These are phyloP conservation scores for Zaprionus gabonicus DNA, from an alignment of 1,140 invertebrate species.

Conservation along the genomic window DNA sequence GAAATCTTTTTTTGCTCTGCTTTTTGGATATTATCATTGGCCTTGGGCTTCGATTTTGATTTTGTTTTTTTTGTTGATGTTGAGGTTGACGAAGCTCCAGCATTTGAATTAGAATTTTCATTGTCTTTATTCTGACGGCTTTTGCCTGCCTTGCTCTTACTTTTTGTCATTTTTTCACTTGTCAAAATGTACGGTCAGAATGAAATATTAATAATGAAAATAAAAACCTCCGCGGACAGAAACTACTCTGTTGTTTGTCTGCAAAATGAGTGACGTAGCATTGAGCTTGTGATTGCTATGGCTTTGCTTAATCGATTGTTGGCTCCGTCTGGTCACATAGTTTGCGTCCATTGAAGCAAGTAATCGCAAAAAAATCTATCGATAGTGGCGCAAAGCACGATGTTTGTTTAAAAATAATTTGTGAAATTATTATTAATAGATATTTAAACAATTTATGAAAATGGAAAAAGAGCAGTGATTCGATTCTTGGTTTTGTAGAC, in stretches of 20 bases:
- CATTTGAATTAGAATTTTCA: background rate
- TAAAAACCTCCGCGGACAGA: background rate
- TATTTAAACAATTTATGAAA: too few relatives aligned
- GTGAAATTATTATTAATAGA: background rate
- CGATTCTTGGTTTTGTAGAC: too few relatives aligned
- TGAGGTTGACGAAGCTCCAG: background rate
- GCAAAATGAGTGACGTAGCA: slow-evolving; percentile 1
- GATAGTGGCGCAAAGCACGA: background rate
- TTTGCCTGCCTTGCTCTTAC: background rate
- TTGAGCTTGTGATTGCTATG: background rate
- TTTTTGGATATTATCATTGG: slow-evolving; percentile 28
- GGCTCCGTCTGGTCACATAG: background rate
- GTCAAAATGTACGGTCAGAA: background rate
- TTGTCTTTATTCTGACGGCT: slow-evolving; percentile 4
- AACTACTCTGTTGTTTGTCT: background rate
- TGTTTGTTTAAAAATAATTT: background rate
- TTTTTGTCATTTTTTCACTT: background rate
- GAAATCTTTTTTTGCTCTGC: slow-evolving; percentile 6
- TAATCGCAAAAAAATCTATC: slow-evolving; percentile 6
- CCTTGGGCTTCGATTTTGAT: background rate
- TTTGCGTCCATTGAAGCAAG: background rate
- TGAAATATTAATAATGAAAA: slow-evolving; percentile 2
- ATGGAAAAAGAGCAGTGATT: too few relatives aligned
- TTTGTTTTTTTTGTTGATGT: slow-evolving; percentile 5
- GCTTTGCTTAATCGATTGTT: background rate